A percentile compares a stretch with the other conserved stretches of the same genome.
These are phyloP conservation scores for Prietella phreatophila DNA, from an alignment of 2,113 vertebrate species.

Conservation along the genomic window DNA sequence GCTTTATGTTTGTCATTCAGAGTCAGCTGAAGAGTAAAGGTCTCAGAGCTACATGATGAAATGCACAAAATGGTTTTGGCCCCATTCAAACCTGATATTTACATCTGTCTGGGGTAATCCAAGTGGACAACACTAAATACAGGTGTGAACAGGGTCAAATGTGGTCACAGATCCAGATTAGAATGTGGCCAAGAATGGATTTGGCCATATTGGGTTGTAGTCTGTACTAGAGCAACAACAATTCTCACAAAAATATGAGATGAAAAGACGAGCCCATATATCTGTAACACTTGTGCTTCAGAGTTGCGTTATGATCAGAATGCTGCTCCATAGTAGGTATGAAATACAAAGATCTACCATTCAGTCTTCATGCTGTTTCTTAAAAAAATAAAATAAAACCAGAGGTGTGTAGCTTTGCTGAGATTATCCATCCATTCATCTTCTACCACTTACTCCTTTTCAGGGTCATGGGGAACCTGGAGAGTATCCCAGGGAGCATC, in stretches of 20 bases:
- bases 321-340: not conserved
- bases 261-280: too few relatives aligned
- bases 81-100: not conserved
- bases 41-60: not conserved
- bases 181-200: not conserved
- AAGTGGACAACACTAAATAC: not conserved
- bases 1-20: not conserved
- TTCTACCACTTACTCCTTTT: too few relatives aligned
- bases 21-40: not conserved
- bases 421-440: too few relatives aligned
- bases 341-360: not conserved
- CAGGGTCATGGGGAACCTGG: too few relatives aligned
- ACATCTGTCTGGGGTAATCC: not conserved
- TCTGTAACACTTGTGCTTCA: not conserved
- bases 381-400: not conserved
- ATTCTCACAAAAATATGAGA: too few relatives aligned
- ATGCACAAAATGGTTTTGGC: not conserved
- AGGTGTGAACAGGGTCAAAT: not conserved
- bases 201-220: not conserved
- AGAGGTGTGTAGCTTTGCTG: not conserved
- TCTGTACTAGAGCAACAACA: too few relatives aligned
- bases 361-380: not conserved
- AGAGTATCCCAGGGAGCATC: too few relatives aligned
- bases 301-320: not conserved
- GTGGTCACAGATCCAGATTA: not conserved